Evolutionary conservation across 2,888 invertebrate genomes (phyloP), one percentile per base, ranked within the genome.

Genomic region (Quadriops clusia): DNA sequence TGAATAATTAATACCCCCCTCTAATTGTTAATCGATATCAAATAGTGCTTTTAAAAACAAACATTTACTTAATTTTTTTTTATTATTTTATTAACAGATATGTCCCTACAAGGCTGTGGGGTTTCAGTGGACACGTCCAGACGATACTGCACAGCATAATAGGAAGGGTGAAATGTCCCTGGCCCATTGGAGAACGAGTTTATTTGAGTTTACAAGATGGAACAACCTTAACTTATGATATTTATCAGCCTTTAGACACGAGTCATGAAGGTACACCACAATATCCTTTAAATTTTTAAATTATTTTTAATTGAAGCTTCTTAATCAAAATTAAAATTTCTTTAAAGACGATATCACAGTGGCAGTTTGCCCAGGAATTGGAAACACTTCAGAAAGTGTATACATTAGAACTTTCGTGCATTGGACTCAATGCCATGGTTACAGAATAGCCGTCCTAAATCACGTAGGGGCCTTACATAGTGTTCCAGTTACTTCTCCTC

Each of bases 41-140:
- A n/a, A n/a, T n/a, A n/a, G n/a, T n/a, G n/a, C n/a, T n/a, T n/a
- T n/a, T n/a, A n/a, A n/a, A n/a, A n/a, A 20, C 2, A 20, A 8
- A n/a, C 17, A 4, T 17, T 30, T 27, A n/a, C 16, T 30, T 17
- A 24, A 32, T 37, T n/a, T n/a, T 11, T 21, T 18, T 24, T 3
- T 37, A 3, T 20, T 37, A 23, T 33, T 39, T 25, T 11, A 10
- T 9, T 32, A 72, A 23, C 64, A 91, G 90, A 34, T 91, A 91
- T 61, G 68, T 80, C 45, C 91, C 91, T 28, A 86, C 91, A 28
- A 68, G 85, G 43, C 60, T 93, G 44, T 94, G 93, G 93, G 94
- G 94, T 34, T 89, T 87, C 60, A 91, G 89, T 60, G 93, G 93
- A 7, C 93, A 94, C 60, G 77, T 93, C 11, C 93, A 94, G 60